phyloP scores from a whole-genome alignment of 2,113 vertebrate species.

The Epinephelus fuscoguttatus region DNA sequence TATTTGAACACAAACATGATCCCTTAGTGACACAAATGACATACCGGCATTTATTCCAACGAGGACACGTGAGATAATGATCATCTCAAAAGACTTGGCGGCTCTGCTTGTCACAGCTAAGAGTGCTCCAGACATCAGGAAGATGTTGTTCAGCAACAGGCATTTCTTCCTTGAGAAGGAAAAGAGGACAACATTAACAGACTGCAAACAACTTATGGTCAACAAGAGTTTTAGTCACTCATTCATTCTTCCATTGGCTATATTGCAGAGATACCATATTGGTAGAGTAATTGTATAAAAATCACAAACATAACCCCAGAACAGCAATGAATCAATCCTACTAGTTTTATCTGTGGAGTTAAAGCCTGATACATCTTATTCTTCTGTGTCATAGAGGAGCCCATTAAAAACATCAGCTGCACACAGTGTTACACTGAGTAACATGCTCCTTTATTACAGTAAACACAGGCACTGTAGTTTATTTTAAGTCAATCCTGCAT shows the following conservation, averaged over 20 bases:
- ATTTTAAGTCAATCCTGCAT: too few relatives aligned
- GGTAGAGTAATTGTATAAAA: background rate
- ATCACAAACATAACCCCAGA: background rate
- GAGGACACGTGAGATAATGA: conserved; percentile 89
- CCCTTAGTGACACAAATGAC: background rate
- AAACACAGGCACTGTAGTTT: too few relatives aligned
- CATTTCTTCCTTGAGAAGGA: conserved; percentile 88
- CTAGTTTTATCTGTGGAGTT: background rate
- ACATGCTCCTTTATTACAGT: too few relatives aligned
- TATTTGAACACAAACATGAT: background rate
- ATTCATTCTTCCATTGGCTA: background rate
- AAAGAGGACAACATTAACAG: background rate
- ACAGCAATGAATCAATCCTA: background rate
- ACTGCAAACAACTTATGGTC: background rate
- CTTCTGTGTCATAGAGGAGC: background rate
- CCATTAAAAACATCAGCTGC: too few relatives aligned
- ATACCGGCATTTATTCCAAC: conserved; percentile 90
- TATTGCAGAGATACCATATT: background rate
- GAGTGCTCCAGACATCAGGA: conserved; percentile 85
- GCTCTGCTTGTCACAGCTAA: conserved; percentile 86
- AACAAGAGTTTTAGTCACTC: background rate
- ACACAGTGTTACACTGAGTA: too few relatives aligned
- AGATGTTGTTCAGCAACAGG: conserved; percentile 90
- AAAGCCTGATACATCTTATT: background rate
- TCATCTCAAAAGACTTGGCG: conserved; percentile 92